Base-by-base conservation (phyloP, 2,797 vertebrate genomes). In the Momotus momota region DNA sequence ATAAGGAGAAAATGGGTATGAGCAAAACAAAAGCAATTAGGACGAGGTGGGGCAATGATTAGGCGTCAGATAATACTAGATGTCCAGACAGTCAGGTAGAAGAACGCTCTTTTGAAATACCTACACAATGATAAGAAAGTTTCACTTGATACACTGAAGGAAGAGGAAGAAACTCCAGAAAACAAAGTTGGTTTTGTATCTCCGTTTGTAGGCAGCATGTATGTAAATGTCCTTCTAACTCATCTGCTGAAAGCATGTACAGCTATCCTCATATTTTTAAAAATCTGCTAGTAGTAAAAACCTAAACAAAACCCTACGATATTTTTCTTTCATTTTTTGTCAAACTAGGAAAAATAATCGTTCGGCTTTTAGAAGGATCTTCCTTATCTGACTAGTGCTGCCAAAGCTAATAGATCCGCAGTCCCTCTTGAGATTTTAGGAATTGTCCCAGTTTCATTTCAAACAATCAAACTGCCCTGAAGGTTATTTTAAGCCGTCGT, bases 401-500 rank as follows among this genome's bases (percentile, higher is more conserved):
- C 91, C 91, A 94, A 91, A 83, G 81, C 77, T 84, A 93, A 92
- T 40, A 90, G 77, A 81, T 81, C 40, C 0, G 1, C 60, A 52
- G 66, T 58, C 87, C 87, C 80, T 67, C 70, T 58, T 91, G 89
- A 91, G 90, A 52, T 86, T 94, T 94, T 52, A 95, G 82, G 66
- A 94, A 73, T 88, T 84, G 90, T 94, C 93, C 94, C 64, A 51
- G 48, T 94, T 96, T 90, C 1, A 1, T 81, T 88, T 93, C 82
- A 67, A 20, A 49, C 14, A 91, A 27, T 66, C 0, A 0, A 91
- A 70, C 43, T 88, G 70, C 80, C 82, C 73, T 66, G 65, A 62
- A 86, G 80, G 74, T 78, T 96, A 91, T 96, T 97, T 93, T 95
- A 94, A 95, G 80, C 55, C 51, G 33, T 82, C 2, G 3, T 41